A percentile compares a stretch with the other conserved stretches of the same genome.
Evolutionary conservation across 2,888 invertebrate genomes (phyloP).

Genomic region (Marronus borbonicus): DNA sequence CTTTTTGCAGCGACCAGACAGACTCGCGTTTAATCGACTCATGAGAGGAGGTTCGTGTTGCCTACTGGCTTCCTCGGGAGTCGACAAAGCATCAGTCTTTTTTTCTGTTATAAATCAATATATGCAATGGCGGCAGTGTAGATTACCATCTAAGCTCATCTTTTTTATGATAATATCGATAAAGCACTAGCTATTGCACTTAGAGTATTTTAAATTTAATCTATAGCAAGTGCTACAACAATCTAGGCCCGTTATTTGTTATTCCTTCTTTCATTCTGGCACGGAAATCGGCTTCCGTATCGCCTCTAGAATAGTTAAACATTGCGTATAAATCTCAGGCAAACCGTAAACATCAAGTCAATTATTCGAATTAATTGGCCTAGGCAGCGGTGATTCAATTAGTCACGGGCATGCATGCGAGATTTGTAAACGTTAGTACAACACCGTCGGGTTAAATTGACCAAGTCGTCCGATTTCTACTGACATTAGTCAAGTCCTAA

Average conservation of each 20-base stretch:
- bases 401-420: constrained; percentile 46
- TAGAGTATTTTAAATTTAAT: too few relatives aligned
- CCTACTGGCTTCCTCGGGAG: too few relatives aligned
- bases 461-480: constrained; percentile 47
- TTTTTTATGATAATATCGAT: too few relatives aligned
- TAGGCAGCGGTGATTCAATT: constrained; percentile 47
- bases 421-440: constrained; percentile 51
- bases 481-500: constrained; percentile 43
- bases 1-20: too few relatives aligned
- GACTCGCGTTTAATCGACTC: too few relatives aligned
- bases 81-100: too few relatives aligned
- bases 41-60: too few relatives aligned
- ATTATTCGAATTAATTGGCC: constrained; percentile 50
- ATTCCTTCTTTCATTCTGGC: neutral
- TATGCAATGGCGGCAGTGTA: too few relatives aligned
- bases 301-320: constrained; percentile 31
- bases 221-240: too few relatives aligned
- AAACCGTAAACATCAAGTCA: constrained; percentile 44
- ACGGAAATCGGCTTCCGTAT: constrained; percentile 12
- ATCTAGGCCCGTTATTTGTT: neutral
- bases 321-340: constrained; percentile 31
- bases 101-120: too few relatives aligned
- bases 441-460: constrained; percentile 49
- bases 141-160: too few relatives aligned
- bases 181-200: too few relatives aligned